Base-by-base conservation (phyloP, 2,797 vertebrate species). In the Rhodeus uyekii region DNA sequence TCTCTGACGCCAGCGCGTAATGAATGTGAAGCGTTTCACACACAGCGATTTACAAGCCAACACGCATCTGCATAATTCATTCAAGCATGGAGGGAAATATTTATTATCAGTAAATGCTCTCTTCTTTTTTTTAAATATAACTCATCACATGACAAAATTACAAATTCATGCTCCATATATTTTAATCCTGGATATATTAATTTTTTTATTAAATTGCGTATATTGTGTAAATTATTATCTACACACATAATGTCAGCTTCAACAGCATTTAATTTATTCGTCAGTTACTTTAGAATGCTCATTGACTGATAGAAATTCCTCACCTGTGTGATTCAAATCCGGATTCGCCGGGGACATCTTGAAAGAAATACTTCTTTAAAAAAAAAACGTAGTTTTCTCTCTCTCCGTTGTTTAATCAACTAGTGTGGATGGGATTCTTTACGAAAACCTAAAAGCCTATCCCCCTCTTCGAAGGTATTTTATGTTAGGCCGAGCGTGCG, bases 401-500 rank as follows among this genome's bases (percentile, higher is more conserved):
- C 12, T 32, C 19, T 46, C 12, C 65, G 13, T 67, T n/a, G n/a
- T 29, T 16, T 53, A 53, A 4, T 27, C 10, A 19, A 13, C 9
- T 55, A 65, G 42, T 76, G 29, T 44, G 39, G 38, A 76, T 19
- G 34, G 38, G 19, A 48, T 22, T 34, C 27, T 19, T 7, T 76
- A 14, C 6, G 2, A 27, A n/a, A 27, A 27, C 24, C 39, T n/a
- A n/a, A n/a, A 44, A 44, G 39, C 22, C 22, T 74, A 9, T 10
- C 27, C 19, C 3, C 44, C 14, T 14, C 42, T 14, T 44, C 38
- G 27, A 36, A 64, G 39, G 67, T 39, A 36, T 64, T 79, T 63
- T 73, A 84, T 34, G 65, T 5, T 19, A 29, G 55, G 75, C 71
- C 64, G 38, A 48, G 67, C 5, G 71, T 91, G 93, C 16, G 12